Conservation (phyloP, 2,888 invertebrate genomes). For the Microctonus aethiopoides region DNA sequence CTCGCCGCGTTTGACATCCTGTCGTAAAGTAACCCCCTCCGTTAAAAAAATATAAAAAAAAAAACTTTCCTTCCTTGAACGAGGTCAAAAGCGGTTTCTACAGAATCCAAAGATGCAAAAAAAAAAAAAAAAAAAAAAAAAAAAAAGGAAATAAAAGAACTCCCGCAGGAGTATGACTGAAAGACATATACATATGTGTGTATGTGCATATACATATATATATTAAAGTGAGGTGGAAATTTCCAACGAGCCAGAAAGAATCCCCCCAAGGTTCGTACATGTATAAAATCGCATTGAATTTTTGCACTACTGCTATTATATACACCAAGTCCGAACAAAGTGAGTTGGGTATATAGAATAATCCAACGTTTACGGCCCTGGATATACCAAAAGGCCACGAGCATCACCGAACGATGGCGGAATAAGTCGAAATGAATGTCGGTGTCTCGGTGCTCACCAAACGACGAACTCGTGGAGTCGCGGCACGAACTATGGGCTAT, state of each 20-base stretch:
- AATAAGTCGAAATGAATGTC: constrained; percentile 10
- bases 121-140: constrained; percentile 8
- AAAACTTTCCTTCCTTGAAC: constrained; percentile 21
- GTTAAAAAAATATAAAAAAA: not conserved
- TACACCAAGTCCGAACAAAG: not conserved
- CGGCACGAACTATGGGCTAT: constrained; percentile 58
- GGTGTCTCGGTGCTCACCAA: not conserved
- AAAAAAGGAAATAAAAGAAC: constrained; percentile 22
- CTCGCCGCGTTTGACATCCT: constrained; percentile 8
- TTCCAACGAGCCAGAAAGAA: constrained; percentile 52
- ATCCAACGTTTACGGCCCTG: constrained; percentile 10
- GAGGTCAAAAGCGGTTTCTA: constrained; percentile 11
- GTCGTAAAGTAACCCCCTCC: constrained; percentile 3
- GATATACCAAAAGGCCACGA: constrained; percentile 32
- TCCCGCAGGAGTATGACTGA: constrained; percentile 37
- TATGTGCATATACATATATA: not conserved
- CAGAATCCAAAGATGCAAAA: not conserved
- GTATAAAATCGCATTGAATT: not conserved
- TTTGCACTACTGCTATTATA: not conserved
- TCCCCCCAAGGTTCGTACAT: constrained; percentile 39
- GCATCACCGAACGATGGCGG: constrained; percentile 5
- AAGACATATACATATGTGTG: not conserved
- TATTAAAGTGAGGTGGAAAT: constrained; percentile 27
- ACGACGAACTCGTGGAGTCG: constrained; percentile 21
- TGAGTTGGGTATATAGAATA: not conserved